phyloP scores from a whole-genome alignment of 2,888 invertebrate genomes.

The Drosophila formosana region DNA sequence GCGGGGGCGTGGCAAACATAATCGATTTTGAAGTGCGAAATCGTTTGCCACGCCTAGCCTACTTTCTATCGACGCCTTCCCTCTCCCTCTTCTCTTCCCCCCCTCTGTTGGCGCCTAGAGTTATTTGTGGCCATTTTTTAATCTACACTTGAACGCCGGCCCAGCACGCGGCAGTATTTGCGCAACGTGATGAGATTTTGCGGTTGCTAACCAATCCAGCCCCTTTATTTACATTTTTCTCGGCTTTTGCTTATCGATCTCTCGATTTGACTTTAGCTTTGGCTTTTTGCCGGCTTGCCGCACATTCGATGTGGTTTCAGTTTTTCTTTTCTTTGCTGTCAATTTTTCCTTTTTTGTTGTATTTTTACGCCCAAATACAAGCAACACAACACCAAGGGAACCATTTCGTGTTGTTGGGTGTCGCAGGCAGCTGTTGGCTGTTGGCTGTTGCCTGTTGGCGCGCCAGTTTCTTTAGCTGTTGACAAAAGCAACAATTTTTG shows the following conservation, averaged over 20 bases:
- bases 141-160: slow-evolving; percentile 77
- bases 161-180: slow-evolving; percentile 74
- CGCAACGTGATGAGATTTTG: slow-evolving; percentile 81
- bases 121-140: slow-evolving; percentile 79
- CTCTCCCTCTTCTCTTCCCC: no score
- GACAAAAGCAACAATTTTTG: slow-evolving; percentile 25
- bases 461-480: slow-evolving; percentile 44
- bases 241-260: slow-evolving; percentile 68
- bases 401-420: slow-evolving; percentile 2
- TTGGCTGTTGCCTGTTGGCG: not conserved
- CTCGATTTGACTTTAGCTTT: slow-evolving; percentile 37
- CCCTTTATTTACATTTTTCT: slow-evolving; percentile 74
- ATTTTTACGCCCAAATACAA: slow-evolving; percentile 47
- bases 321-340: slow-evolving; percentile 11
- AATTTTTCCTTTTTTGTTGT: not conserved
- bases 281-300: slow-evolving; percentile 31
- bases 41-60: slow-evolving; percentile 36
- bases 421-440: slow-evolving; percentile 48
- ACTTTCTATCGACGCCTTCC: slow-evolving; percentile 34
- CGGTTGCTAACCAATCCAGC: slow-evolving; percentile 61
- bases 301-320: slow-evolving; percentile 43
- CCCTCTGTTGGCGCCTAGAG: slow-evolving; percentile 46
- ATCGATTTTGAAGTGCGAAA: slow-evolving; percentile 77
- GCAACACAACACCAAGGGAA: slow-evolving; percentile 40
- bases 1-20: slow-evolving; percentile 59